Base-by-base conservation (phyloP, 2,113 vertebrate species). In the Felis chaus region DNA sequence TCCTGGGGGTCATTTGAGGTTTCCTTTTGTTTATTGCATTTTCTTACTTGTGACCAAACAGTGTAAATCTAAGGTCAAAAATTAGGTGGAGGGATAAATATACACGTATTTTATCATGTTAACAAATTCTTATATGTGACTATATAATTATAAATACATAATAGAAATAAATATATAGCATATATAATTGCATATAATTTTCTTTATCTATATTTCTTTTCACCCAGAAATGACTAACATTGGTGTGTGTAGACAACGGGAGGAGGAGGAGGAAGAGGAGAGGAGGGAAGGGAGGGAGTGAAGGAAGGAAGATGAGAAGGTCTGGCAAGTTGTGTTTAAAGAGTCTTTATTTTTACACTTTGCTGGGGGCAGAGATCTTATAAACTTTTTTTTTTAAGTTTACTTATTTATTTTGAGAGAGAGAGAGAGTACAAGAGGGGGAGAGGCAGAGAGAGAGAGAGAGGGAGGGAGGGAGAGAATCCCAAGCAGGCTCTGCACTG, bases 11-110 rank as follows among this genome's bases (percentile, higher is more conserved):
- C 36, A 48, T 21, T 96, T 5, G 29, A 76, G 10, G 12, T 73
- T 84, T 81, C 55, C 36, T 48, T 39, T 76, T 14, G 36, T 41
- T 65, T 41, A 57, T 71, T 48, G 33, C 23, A 63, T 88, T 76
- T 65, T 55, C 31, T 76, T 55, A 29, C 41, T 89, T 48, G 16
- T 86, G 33, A 79, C 57, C 45, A 90, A 82, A 86, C 29, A 93
- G 50, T 25, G 2, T 16, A 66, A 78, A 25, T 79, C 88, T 39
- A 36, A 76, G 50, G 55, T 53, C 65, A 19, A 55, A 89, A 50
- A 78, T 3, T 39, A 27, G 61, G 2, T 29, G 3, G 11, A 92
- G 41, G 11, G 10, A 65, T 11, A 93, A 91, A 94, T 81, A 81
- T 45, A 57, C 2, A 80, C 29, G 69, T 55, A n/a, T 45, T 48